Evolutionary conservation across 2,888 invertebrate genomes (phyloP).

Genomic region (Nemotelus nigrinus): DNA sequence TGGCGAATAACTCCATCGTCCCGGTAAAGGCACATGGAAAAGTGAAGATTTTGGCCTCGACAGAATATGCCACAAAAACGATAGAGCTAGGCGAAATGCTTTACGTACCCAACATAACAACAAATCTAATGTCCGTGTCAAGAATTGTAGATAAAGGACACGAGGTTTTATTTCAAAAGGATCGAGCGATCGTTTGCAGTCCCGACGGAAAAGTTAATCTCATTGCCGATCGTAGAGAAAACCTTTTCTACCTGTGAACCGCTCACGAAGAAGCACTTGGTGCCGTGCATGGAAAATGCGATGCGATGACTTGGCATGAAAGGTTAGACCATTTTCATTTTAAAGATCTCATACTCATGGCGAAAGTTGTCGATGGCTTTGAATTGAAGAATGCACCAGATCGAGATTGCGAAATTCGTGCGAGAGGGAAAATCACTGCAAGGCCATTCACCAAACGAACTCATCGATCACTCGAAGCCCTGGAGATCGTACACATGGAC

Average conservation of each 20-base stretch:
- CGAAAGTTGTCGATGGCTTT: too few species aligned
- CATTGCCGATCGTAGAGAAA: neutral
- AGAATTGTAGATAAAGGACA: constrained; percentile 22
- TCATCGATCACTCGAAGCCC: neutral
- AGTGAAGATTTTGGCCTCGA: neutral
- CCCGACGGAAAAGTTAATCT: neutral
- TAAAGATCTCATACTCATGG: too few species aligned
- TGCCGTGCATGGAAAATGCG: neutral
- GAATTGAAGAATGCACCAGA: too few species aligned
- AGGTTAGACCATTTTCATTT: neutral
- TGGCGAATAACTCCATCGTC: neutral
- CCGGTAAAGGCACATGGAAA: constrained; percentile 10
- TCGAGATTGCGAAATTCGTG: neutral
- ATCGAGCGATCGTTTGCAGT: neutral
- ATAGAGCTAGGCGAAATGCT: neutral
- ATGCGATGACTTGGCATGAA: neutral
- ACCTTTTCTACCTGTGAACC: neutral
- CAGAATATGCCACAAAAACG: neutral
- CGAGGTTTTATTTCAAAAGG: neutral
- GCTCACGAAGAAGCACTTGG: neutral
- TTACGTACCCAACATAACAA: constrained; percentile 24
- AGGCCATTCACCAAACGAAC: neutral
- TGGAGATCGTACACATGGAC: neutral
- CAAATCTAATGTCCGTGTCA: constrained; percentile 25
- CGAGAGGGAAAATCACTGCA: neutral